Percentiles rank a stretch among this genome's conserved stretches.
Conservation (phyloP, 2,888 invertebrate genomes). For the Vannuccia rotundouncinata region DNA sequence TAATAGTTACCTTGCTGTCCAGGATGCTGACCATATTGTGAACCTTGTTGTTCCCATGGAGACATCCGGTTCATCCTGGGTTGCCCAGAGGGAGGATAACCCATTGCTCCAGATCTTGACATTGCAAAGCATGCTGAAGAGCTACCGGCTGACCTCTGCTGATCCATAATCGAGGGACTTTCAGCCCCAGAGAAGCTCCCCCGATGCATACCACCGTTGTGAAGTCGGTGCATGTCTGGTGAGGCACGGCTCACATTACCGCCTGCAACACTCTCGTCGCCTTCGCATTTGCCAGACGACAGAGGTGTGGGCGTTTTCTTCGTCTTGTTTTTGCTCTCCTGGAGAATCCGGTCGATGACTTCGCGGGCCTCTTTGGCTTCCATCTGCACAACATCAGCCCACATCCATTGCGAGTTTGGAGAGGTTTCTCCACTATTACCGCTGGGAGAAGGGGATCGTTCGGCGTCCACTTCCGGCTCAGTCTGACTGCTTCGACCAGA, state of each 20-base stretch:
- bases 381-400: conserved; percentile 32
- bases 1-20: background rate
- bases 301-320: conserved; percentile 14
- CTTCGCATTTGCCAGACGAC: background rate
- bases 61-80: background rate
- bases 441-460: background rate
- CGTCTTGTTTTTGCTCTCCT: conserved; percentile 28
- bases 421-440: background rate
- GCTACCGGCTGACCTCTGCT: background rate
- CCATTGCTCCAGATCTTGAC: background rate
- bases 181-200: conserved; percentile 11
- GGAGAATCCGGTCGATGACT: conserved; percentile 27
- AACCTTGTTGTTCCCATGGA: background rate
- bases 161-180: background rate
- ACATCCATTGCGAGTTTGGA: conserved; percentile 23
- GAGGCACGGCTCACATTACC: background rate
- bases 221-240: background rate
- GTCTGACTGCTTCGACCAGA: conserved; percentile 11
- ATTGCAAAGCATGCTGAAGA: background rate
- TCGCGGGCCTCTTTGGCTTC: conserved; percentile 32
- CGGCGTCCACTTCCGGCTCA: background rate
- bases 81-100: background rate
- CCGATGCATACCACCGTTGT: conserved; percentile 11
- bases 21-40: background rate
- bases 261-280: background rate